Evolutionary conservation across 2,888 invertebrate genomes (phyloP).

Genomic region (Allolobophora icterica): DNA sequence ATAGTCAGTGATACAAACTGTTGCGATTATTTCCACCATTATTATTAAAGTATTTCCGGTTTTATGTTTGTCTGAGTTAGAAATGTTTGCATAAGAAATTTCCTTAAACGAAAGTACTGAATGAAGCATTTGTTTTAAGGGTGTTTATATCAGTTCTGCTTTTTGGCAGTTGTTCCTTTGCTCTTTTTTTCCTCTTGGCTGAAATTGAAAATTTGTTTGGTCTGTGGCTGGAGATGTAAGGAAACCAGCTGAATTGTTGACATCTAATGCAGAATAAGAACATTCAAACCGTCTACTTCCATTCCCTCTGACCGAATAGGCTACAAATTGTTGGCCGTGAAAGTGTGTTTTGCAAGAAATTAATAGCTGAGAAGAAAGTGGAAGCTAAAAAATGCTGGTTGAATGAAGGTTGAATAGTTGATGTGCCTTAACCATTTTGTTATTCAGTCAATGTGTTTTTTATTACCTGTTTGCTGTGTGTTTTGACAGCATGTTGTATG

Average conservation of each 20-base stretch:
- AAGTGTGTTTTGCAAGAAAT: neutral
- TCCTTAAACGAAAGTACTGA: neutral
- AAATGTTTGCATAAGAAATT: neutral
- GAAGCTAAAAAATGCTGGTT: neutral
- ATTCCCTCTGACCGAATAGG: neutral
- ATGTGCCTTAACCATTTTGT: neutral
- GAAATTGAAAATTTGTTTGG: neutral
- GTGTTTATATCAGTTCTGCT: too few relatives aligned
- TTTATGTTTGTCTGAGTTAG: neutral
- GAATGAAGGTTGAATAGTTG: neutral
- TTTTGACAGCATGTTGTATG: neutral
- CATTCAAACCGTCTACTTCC: neutral
- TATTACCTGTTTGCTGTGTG: neutral
- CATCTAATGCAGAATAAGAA: neutral
- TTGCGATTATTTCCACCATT: neutral
- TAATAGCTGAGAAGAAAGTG: neutral
- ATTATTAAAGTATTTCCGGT: neutral
- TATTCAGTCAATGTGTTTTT: neutral
- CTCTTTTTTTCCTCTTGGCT: neutral
- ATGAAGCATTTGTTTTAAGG: neutral
- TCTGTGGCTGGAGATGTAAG: neutral
- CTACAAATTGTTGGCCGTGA: neutral
- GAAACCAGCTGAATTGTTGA: neutral
- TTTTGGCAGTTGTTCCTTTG: neutral
- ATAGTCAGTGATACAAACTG: neutral